Evolutionary conservation across 2,888 invertebrate species (phyloP).

Genomic region (Fragum sueziense): DNA sequence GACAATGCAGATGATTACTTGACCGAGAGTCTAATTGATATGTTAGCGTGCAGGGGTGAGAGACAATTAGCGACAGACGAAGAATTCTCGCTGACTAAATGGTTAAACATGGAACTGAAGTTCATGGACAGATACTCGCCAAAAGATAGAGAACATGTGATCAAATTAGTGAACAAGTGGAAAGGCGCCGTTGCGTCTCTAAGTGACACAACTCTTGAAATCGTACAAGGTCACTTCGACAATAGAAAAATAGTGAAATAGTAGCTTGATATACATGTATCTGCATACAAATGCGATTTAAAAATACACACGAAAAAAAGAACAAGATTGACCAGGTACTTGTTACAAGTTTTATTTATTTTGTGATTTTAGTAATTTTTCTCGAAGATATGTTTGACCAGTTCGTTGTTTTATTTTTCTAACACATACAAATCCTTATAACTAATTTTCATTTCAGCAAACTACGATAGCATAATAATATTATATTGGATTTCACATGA

Average conservation of each 20-base stretch:
- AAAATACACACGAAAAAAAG: no score
- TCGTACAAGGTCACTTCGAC: background rate
- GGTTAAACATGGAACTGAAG: conserved; percentile 43
- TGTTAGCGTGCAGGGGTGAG: conserved; percentile 54
- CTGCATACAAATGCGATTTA: no score
- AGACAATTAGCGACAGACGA: conserved; percentile 35
- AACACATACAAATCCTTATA: no score
- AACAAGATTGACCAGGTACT: no score
- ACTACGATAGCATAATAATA: no score
- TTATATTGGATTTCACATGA: no score
- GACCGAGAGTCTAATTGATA: conserved; percentile 51
- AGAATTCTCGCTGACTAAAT: conserved; percentile 38
- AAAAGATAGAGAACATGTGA: conserved; percentile 38
- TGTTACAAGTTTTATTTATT: no score
- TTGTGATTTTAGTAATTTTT: no score
- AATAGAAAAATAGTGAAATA: background rate
- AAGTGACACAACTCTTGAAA: background rate
- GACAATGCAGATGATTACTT: conserved; percentile 38
- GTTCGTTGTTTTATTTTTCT: no score
- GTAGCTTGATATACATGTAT: no score
- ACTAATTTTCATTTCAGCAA: no score
- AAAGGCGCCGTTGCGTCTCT: background rate
- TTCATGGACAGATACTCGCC: conserved; percentile 41
- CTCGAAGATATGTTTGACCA: no score
- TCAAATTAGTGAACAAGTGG: conserved; percentile 20